Evolutionary conservation across 2,888 invertebrate species (phyloP).

Genomic region (Hybos culiciformis): DNA sequence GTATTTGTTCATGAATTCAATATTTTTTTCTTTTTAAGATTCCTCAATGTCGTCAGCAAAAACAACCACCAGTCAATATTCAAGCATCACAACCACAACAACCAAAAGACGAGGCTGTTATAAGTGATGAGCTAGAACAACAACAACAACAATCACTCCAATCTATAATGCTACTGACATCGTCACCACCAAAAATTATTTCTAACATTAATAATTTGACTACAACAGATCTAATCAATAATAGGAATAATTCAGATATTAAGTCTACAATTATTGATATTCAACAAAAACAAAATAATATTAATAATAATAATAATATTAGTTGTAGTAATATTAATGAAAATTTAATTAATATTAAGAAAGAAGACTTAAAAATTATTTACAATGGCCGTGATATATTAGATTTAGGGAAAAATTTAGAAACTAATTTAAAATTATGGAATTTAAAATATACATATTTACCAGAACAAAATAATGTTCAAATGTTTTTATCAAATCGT

Average conservation of each 20-base stretch:
- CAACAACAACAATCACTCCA: background rate
- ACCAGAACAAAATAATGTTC: slow-evolving; percentile 43
- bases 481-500: slow-evolving; percentile 47
- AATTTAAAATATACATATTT: slow-evolving; percentile 41
- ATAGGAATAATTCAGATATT: no score
- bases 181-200: slow-evolving; percentile 8
- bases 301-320: background rate
- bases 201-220: background rate
- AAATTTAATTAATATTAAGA: background rate
- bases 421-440: slow-evolving; percentile 36
- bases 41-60: no score
- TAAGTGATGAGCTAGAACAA: no score
- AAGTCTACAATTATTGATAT: no score
- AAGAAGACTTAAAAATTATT: slow-evolving; percentile 31
- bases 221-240: background rate
- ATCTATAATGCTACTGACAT: background rate
- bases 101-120: no score
- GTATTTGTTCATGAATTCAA: no score
- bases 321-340: background rate
- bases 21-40: no score
- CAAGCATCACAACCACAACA: no score
- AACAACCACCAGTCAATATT: no score
- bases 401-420: slow-evolving; percentile 44
- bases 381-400: slow-evolving; percentile 44
- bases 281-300: no score